Evolutionary conservation across 2,888 invertebrate genomes (phyloP).

Genomic region (Lamellibrachia columna): DNA sequence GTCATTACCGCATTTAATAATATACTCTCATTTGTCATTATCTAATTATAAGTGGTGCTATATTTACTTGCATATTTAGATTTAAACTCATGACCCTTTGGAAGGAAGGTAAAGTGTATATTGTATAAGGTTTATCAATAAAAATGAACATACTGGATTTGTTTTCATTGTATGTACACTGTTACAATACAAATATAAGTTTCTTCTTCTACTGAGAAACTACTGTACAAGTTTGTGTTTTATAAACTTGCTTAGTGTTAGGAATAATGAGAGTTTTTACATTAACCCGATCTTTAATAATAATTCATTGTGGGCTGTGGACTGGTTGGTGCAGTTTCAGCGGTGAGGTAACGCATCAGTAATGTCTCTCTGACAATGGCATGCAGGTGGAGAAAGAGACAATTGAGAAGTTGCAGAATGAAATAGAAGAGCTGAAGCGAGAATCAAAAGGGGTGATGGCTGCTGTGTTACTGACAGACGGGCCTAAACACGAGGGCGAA

Average conservation of each 20-base stretch:
- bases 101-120: too few relatives aligned
- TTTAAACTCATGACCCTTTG: too few relatives aligned
- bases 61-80: too few relatives aligned
- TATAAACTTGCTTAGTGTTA: not conserved
- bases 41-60: too few relatives aligned
- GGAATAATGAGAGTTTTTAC: not conserved
- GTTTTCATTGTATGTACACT: too few relatives aligned
- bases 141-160: too few relatives aligned
- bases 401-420: slow-evolving; percentile 20
- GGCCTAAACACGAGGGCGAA: not conserved
- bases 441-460: not conserved
- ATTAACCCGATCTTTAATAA: not conserved
- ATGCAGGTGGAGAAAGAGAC: slow-evolving; percentile 29
- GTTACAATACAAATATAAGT: too few relatives aligned
- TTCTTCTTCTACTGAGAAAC: too few relatives aligned
- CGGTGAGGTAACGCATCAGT: not conserved
- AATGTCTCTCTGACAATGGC: not conserved
- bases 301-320: not conserved
- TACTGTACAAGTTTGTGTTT: not conserved
- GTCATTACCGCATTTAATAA: too few relatives aligned
- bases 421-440: slow-evolving; percentile 35
- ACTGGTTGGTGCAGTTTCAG: not conserved
- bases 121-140: too few relatives aligned
- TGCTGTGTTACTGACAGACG: slow-evolving; percentile 28
- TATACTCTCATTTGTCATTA: too few relatives aligned